Conservation (phyloP, 2,888 invertebrate genomes). For the Drosophila limbata region DNA sequence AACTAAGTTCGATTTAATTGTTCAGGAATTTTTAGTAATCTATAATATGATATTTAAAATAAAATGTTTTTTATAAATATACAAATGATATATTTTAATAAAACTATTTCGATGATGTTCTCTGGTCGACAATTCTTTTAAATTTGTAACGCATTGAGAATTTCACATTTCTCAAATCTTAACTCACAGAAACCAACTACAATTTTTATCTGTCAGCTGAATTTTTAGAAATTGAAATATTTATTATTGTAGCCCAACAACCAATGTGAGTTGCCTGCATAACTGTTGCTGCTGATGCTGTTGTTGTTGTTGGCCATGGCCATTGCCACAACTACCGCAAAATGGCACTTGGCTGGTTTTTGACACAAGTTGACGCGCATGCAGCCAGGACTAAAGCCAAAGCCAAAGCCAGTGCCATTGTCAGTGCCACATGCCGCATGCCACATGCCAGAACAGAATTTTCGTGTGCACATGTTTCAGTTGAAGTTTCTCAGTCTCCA, state of each 20-base stretch:
- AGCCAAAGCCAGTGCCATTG: conserved; percentile 39
- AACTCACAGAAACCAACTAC: no score
- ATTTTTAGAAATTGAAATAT: neutral
- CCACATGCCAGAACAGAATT: conserved; percentile 51
- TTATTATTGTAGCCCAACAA: neutral
- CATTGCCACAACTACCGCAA: conserved; percentile 69
- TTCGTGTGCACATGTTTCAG: conserved; percentile 53
- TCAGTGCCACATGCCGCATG: conserved; percentile 54
- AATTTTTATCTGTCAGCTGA: no score
- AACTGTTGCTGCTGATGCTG: conserved; percentile 54
- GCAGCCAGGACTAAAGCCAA: conserved; percentile 38
- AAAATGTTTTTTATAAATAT: no score
- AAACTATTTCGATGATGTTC: no score
- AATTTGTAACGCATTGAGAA: no score
- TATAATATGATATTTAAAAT: no score
- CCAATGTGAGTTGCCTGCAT: conserved; percentile 39
- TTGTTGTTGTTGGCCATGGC: conserved; percentile 47
- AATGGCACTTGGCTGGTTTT: conserved; percentile 76
- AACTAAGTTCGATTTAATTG: no score
- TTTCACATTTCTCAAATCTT: no score
- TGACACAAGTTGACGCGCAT: conserved; percentile 65
- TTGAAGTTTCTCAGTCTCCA: conserved; percentile 15
- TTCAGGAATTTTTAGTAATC: no score
- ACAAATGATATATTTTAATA: no score
- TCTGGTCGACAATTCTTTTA: no score